Percentiles rank a stretch among this genome's conserved stretches.
Evolutionary conservation across 2,113 vertebrate species (phyloP).

Genomic region (Thunnus maccoyii): DNA sequence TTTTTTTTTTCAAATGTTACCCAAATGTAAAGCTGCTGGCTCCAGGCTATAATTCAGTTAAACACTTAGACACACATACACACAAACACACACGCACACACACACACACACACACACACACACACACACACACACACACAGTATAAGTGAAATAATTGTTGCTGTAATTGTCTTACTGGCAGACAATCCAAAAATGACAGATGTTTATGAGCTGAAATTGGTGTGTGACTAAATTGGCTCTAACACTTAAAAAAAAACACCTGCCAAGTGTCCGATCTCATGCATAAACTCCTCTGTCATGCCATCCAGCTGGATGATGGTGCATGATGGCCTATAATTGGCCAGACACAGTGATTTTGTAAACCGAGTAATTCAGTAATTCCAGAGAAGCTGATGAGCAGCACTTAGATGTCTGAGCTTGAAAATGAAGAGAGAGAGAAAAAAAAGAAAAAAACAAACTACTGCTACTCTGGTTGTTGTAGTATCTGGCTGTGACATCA

Average conservation of each 20-base stretch:
- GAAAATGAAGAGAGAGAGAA: background rate
- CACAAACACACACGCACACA: constrained; percentile 8
- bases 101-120: constrained; percentile 15
- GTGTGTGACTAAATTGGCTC: constrained; percentile 20
- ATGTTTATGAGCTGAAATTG: constrained; percentile 31
- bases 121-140: constrained; percentile 6
- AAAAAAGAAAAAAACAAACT: background rate
- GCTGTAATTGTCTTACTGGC: background rate
- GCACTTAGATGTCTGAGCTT: constrained; percentile 20
- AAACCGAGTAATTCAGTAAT: constrained; percentile 55
- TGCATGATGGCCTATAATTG: constrained; percentile 46
- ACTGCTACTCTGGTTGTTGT: background rate
- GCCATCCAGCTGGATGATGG: constrained; percentile 57
- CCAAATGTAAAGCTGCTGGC: background rate
- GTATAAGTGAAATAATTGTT: background rate
- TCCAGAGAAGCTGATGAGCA: constrained; percentile 41
- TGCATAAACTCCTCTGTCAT: constrained; percentile 24
- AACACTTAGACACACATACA: background rate
- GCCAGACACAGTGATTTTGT: constrained; percentile 41
- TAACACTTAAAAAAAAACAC: constrained; percentile 9
- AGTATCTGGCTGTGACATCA: background rate
- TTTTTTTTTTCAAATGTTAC: background rate
- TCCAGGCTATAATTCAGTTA: no score
- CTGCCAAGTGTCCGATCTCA: constrained; percentile 42
- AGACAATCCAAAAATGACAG: constrained; percentile 27